phyloP scores from a whole-genome alignment of 2,888 invertebrate species.

The Dastarcus helophoroides region DNA sequence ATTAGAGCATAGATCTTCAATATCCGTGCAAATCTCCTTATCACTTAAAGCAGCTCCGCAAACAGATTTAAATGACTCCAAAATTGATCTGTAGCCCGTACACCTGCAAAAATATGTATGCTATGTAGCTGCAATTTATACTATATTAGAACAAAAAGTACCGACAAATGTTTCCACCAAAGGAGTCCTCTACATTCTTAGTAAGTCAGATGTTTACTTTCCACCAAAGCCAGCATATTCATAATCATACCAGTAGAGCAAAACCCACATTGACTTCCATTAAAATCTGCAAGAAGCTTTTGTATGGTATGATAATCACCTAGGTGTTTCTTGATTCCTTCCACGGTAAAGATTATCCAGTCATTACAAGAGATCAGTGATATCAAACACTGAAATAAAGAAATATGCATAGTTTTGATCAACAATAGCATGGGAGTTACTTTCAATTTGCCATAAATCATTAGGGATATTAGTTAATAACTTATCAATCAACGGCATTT shows the following conservation, averaged over 20 bases:
- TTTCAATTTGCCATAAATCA: too few relatives aligned
- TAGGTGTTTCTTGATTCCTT: constrained; percentile 46
- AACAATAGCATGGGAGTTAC: not conserved
- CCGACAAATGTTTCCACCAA: constrained; percentile 60
- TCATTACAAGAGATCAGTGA: constrained; percentile 36
- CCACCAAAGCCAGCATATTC: constrained; percentile 51
- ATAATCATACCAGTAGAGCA: constrained; percentile 68
- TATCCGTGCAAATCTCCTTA: constrained; percentile 35
- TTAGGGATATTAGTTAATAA: too few relatives aligned
- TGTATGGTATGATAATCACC: constrained; percentile 50
- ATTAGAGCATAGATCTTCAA: constrained; percentile 23
- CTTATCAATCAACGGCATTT: too few relatives aligned
- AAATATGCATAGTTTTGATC: not conserved
- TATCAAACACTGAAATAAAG: constrained; percentile 36
- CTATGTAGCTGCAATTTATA: too few relatives aligned
- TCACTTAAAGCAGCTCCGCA: constrained; percentile 37
- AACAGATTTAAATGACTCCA: constrained; percentile 52
- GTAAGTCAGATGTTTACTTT: constrained; percentile 33
- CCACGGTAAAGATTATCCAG: constrained; percentile 53
- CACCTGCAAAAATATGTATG: too few relatives aligned
- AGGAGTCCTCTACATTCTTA: constrained; percentile 55
- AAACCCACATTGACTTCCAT: constrained; percentile 52
- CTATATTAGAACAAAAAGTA: too few relatives aligned
- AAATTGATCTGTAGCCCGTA: constrained; percentile 56
- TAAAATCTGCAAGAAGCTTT: constrained; percentile 39